phyloP scores from a whole-genome alignment of 92 coral and sea anemone genomes.

The Umimayanthus chanpuru region DNA sequence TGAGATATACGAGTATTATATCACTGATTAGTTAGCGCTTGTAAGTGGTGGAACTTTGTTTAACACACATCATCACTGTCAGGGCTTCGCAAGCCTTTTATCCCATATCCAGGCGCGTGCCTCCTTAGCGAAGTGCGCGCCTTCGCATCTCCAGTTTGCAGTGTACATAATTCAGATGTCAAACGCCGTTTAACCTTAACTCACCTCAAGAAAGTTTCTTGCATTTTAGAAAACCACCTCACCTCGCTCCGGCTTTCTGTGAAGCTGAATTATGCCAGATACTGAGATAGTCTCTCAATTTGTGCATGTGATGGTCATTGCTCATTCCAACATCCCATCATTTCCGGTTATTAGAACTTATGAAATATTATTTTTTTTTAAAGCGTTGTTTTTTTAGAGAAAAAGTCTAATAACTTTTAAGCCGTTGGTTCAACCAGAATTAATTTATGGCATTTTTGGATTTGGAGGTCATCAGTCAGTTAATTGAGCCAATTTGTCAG shows the following conservation, averaged over 20 bases:
- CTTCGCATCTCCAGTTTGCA: background rate
- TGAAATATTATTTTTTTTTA: too few species aligned
- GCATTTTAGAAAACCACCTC: background rate
- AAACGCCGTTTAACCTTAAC: conserved; percentile 10
- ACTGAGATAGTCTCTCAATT: background rate
- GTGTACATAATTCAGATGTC: conserved; percentile 11
- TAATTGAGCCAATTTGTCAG: conserved; percentile 5
- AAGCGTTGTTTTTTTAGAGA: too few species aligned
- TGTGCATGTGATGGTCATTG: background rate
- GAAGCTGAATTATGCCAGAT: background rate
- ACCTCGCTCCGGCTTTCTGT: conserved; percentile 17
- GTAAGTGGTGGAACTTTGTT: background rate
- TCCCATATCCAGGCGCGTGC: conserved; percentile 8
- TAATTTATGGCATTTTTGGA: background rate
- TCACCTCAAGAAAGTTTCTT: background rate
- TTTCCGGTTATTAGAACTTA: background rate
- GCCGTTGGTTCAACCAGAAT: background rate
- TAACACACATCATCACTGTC: background rate
- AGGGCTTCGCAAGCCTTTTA: background rate
- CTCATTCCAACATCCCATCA: background rate
- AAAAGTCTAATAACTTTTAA: background rate
- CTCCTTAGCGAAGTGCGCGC: background rate
- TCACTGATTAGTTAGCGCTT: conserved; percentile 3
- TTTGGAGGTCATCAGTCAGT: conserved; percentile 4
- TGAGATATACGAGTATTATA: background rate